A percentile compares a stretch with the other conserved stretches of the same genome.
Conservation (phyloP, 2,797 vertebrate species). For the Chelon labrosus region DNA sequence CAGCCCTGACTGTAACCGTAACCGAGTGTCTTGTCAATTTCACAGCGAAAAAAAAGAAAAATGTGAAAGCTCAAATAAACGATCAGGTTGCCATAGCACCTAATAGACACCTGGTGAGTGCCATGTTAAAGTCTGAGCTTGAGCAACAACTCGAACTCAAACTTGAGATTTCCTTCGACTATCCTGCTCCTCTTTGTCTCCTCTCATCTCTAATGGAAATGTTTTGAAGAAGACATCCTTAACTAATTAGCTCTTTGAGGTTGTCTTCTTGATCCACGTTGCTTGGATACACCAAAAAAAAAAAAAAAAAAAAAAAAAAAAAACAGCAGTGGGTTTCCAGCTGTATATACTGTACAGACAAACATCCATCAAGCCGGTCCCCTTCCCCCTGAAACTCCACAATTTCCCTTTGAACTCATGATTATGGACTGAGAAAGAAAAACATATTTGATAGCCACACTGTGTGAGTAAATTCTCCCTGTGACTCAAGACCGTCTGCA, state of each 20-base stretch:
- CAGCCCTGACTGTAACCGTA: slow-evolving; percentile 66
- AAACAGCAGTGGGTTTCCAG: slow-evolving; percentile 61
- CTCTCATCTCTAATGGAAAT: slow-evolving; percentile 59
- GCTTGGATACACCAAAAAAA: slow-evolving; percentile 57
- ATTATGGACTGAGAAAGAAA: slow-evolving; percentile 47
- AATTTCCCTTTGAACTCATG: slow-evolving; percentile 61
- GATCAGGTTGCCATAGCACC: slow-evolving; percentile 43
- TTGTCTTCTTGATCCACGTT: slow-evolving; percentile 60
- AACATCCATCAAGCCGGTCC: slow-evolving; percentile 66
- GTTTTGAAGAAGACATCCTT: slow-evolving; percentile 71
- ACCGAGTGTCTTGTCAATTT: slow-evolving; percentile 66
- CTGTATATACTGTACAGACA: slow-evolving; percentile 64
- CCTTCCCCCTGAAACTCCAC: slow-evolving; percentile 34
- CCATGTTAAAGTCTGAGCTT: slow-evolving; percentile 30
- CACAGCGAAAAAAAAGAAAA: slow-evolving; percentile 42
- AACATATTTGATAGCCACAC: slow-evolving; percentile 56
- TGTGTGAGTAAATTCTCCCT: slow-evolving; percentile 39
- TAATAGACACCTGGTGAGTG: slow-evolving; percentile 51
- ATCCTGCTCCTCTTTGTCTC: slow-evolving; percentile 24
- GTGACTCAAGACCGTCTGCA: slow-evolving; percentile 37
- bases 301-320: slow-evolving; percentile 42
- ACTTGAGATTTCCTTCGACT: slow-evolving; percentile 22
- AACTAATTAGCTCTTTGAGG: slow-evolving; percentile 66
- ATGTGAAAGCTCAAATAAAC: slow-evolving; percentile 50
- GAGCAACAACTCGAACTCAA: slow-evolving; percentile 30